Conservation (phyloP, 2,888 invertebrate species). For the Mamestra brassicae region DNA sequence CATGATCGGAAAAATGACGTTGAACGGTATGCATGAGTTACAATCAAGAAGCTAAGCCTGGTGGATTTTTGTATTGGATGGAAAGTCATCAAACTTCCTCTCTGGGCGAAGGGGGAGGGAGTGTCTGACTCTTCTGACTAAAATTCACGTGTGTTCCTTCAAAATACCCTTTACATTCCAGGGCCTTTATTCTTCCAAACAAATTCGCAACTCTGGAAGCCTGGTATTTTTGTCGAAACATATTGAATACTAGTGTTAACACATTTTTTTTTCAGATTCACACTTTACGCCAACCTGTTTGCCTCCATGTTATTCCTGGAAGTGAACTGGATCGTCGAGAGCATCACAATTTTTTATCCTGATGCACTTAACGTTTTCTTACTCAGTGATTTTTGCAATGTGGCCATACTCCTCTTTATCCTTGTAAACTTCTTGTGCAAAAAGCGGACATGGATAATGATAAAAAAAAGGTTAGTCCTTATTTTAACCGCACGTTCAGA, state of each 20-base stretch:
- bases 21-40: not conserved
- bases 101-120: too few relatives aligned
- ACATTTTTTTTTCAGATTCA: constrained; percentile 3
- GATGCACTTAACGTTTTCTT: not conserved
- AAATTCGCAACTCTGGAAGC: too few relatives aligned
- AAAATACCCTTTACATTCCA: too few relatives aligned
- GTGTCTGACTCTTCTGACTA: too few relatives aligned
- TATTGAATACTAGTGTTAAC: not conserved
- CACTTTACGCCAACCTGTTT: not conserved
- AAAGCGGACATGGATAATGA: not conserved
- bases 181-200: too few relatives aligned
- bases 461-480: constrained; percentile 3
- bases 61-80: too few relatives aligned
- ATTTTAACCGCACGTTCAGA: not conserved
- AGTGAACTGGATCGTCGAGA: constrained; percentile 2
- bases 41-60: not conserved
- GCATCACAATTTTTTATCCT: constrained; percentile 9
- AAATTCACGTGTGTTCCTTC: too few relatives aligned
- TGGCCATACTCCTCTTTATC: not conserved
- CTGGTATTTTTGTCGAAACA: too few relatives aligned
- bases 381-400: not conserved
- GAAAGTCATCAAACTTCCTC: too few relatives aligned
- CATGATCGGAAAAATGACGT: not conserved
- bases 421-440: not conserved
- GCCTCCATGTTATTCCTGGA: not conserved